These are phyloP conservation scores for Disparrhopalites patrizii DNA, from an alignment of 2,888 invertebrate species.

Conservation along the genomic window DNA sequence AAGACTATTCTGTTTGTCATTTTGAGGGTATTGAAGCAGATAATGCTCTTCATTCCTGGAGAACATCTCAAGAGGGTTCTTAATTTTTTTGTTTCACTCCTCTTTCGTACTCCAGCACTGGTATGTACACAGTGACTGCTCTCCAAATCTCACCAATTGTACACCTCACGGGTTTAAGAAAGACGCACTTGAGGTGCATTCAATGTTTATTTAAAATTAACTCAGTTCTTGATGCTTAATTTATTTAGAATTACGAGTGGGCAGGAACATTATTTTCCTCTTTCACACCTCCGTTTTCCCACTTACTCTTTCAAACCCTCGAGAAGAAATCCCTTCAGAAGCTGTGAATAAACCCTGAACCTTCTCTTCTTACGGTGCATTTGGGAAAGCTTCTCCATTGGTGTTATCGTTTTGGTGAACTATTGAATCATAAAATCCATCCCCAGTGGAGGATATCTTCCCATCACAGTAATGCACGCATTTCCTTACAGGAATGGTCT, in stretches of 20 bases:
- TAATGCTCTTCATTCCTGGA: conserved; percentile 1
- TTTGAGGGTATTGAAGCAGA: not conserved
- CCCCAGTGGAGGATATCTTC: too few species aligned
- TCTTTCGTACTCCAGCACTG: not conserved
- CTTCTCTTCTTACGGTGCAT: too few species aligned
- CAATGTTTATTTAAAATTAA: conserved; percentile 5
- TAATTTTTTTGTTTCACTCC: too few species aligned
- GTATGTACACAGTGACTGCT: not conserved
- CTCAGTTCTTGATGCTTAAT: not conserved
- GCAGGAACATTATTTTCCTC: conserved; percentile 6
- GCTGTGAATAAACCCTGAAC: conserved; percentile 11
- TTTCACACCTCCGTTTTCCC: conserved; percentile 22
- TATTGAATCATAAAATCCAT: too few species aligned
- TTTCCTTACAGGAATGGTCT: too few species aligned
- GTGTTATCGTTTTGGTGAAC: too few species aligned
- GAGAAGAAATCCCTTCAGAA: not conserved
- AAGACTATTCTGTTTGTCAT: conserved; percentile 3
- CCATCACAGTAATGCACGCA: too few species aligned
- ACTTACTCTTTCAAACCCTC: not conserved
- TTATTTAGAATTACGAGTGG: not conserved
- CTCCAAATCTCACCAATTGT: not conserved
- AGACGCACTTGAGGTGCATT: not conserved
- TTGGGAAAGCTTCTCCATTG: too few species aligned
- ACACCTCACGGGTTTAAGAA: too few species aligned
- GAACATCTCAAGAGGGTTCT: not conserved